A percentile compares a stretch with the other conserved stretches of the same genome.
Evolutionary conservation across 30 jellyfish, hydroid and myxozoan species (phyloP).

Genomic region (Catostylus mosaicus): DNA sequence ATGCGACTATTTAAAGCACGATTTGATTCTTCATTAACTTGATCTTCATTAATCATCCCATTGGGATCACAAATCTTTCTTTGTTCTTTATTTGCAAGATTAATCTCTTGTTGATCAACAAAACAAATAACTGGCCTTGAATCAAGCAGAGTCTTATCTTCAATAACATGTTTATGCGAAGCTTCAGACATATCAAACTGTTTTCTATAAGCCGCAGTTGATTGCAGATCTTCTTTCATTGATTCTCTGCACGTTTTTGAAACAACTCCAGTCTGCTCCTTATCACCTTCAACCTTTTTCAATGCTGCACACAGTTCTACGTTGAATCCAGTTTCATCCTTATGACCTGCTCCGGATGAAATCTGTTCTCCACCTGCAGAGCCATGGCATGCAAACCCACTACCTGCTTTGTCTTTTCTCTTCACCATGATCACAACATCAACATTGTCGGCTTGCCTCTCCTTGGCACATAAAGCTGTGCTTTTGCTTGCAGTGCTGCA

Average conservation of each 20-base stretch:
- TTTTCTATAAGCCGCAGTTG: neutral
- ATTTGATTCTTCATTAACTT: no score
- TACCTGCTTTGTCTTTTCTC: no score
- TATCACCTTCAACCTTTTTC: neutral
- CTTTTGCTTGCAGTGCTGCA: neutral
- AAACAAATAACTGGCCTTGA: no score
- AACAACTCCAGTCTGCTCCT: neutral
- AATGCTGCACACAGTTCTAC: neutral
- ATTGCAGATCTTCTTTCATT: neutral
- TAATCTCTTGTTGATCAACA: no score
- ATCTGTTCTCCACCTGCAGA: neutral
- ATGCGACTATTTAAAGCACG: no score
- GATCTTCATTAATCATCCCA: no score
- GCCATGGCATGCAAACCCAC: neutral
- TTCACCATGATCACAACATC: neutral
- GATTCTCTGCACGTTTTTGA: neutral
- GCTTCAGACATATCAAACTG: no score
- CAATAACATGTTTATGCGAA: no score
- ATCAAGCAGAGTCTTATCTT: no score
- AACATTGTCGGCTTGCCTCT: neutral
- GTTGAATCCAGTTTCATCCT: neutral
- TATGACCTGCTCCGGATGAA: neutral
- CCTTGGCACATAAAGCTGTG: neutral
- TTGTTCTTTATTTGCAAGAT: no score
- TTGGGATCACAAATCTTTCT: no score